Evolutionary conservation across 1,140 invertebrate species (phyloP), one percentile per base, ranked within the genome.

Genomic region (Drosophila pandora): DNA sequence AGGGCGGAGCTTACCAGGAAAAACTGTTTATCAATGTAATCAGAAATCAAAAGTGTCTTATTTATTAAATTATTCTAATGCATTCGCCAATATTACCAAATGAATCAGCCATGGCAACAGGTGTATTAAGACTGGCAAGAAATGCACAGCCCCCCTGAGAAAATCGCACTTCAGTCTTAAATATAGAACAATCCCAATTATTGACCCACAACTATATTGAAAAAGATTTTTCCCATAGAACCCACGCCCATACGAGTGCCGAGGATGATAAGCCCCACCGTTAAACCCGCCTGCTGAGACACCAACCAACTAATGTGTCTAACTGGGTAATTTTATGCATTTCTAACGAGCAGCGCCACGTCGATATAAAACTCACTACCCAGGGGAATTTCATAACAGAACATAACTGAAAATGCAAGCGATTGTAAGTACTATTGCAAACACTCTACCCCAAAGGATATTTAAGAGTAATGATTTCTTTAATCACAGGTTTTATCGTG

Each of bases 241-340:
- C 17, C 39, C 25, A 70, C 67, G 64, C 64, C 67, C 67, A 57
- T 69, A 39, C 63, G 17, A 41, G 6, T 34, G 4, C 43, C 10
- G 2, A 48, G 13, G 23, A 47, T 39, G 48, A 32, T 13, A 28
- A 41, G 10, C 4, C 12, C 21, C 65, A 23, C 41, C 34, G 32
- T 68, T 47, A 54, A 53, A 57, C 21, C 30, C 10, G 12, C 23
- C 25, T 22, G n/a, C 8, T 25, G n/a, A 30, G 17, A n/a, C 50
- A 34, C 43, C 22, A 73, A 56, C 25, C 41, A 17, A 17, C 17
- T 17, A 17, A 45, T 7, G 28, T 55, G 39, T 74, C 49, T 59
- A 30, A 32, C 59, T 79, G 76, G 76, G 76, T 79, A 75, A 62
- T 79, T 79, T 67, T 69, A 79, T 79, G 76, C 63, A 79, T 79